Conservation (phyloP, 2,888 invertebrate genomes). For the Buathra laborator region DNA sequence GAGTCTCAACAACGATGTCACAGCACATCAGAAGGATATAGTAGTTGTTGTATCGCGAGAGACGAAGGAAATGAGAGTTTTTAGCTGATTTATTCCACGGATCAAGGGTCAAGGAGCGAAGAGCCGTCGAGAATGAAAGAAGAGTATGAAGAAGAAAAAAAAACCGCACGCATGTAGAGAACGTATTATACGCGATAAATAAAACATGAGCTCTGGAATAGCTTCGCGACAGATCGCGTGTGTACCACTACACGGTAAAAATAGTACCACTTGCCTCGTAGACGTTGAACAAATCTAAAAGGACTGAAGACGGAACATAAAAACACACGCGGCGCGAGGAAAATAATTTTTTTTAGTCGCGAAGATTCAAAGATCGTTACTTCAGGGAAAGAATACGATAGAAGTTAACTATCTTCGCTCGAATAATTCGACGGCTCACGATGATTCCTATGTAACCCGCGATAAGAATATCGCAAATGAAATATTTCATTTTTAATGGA, state of each 20-base stretch:
- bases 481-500: too few relatives aligned
- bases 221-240: slow-evolving; percentile 54
- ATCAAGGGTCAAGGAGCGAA: slow-evolving; percentile 75
- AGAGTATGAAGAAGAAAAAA: slow-evolving; percentile 65
- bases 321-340: not conserved
- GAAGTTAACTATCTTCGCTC: too few relatives aligned
- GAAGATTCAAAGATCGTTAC: too few relatives aligned
- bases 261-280: slow-evolving; percentile 15
- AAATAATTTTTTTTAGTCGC: not conserved
- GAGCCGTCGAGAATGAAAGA: slow-evolving; percentile 69
- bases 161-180: slow-evolving; percentile 44
- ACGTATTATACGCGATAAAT: slow-evolving; percentile 57
- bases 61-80: slow-evolving; percentile 60
- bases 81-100: slow-evolving; percentile 67
- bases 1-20: not conserved
- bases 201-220: slow-evolving; percentile 64
- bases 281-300: slow-evolving; percentile 1
- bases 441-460: too few relatives aligned
- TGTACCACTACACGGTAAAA: slow-evolving; percentile 39
- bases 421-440: too few relatives aligned
- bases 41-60: slow-evolving; percentile 1
- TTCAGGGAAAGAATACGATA: too few relatives aligned
- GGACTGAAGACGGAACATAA: not conserved
- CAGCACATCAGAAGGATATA: not conserved
- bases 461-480: too few relatives aligned